phyloP scores from a whole-genome alignment of 2,113 vertebrate species.

The Hemiscyllium ocellatum region DNA sequence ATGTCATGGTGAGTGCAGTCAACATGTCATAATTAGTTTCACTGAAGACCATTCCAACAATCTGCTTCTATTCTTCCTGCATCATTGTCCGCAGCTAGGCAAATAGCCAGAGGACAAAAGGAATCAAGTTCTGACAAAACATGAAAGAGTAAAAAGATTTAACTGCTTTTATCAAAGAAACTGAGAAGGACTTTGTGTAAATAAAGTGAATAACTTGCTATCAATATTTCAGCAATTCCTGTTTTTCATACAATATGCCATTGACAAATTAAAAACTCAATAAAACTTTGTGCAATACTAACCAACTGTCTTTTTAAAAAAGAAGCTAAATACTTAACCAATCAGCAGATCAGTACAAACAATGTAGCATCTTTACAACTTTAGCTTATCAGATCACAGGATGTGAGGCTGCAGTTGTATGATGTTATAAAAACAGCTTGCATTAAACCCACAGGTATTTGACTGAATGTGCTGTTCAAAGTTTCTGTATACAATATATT shows the following conservation, averaged over 20 bases:
- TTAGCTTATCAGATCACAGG: conserved; percentile 11
- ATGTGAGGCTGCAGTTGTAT: background rate
- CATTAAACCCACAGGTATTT: background rate
- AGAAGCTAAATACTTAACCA: background rate
- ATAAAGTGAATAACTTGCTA: conserved; percentile 95
- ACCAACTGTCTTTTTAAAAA: background rate
- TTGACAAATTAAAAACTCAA: conserved; percentile 76
- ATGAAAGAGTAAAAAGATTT: conserved; percentile 98
- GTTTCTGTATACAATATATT: background rate
- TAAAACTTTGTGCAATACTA: conserved; percentile 43
- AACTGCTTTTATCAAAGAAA: conserved; percentile 98
- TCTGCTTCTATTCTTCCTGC: conserved; percentile 98
- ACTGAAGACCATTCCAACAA: conserved; percentile 99
- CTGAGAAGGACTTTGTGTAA: conserved; percentile 99
- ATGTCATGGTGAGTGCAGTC: conserved; percentile 99
- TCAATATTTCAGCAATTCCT: conserved; percentile 82
- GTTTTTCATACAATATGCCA: conserved; percentile 79
- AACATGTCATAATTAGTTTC: conserved; percentile 99
- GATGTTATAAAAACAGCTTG: background rate
- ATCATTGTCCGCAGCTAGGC: conserved; percentile 88
- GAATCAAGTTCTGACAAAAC: conserved; percentile 99
- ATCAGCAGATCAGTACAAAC: conserved; percentile 12
- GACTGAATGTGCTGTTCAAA: background rate
- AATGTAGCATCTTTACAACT: background rate
- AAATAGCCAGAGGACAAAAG: conserved; percentile 99